Conservation (phyloP, 2,888 invertebrate genomes). For the Altica lythri region DNA sequence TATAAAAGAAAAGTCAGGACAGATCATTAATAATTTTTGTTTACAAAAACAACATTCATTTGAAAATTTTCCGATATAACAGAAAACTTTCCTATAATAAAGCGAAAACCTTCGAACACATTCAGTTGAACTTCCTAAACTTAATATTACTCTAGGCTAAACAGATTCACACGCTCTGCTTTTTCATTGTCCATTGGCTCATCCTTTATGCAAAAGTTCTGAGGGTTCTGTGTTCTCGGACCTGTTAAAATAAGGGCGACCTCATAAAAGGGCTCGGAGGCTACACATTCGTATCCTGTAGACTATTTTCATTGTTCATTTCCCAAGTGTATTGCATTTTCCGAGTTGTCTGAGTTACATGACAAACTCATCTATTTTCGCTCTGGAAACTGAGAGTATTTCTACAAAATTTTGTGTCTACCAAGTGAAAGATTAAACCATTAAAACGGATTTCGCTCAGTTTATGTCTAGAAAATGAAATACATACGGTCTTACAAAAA, state of each 20-base stretch:
- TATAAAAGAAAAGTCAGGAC: no score
- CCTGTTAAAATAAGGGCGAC: slow-evolving; percentile 24
- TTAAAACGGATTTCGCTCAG: slow-evolving; percentile 4
- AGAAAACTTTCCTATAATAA: not conserved
- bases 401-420: slow-evolving; percentile 7
- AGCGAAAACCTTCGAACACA: not conserved
- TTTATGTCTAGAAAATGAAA: no score
- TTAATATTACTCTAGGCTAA: slow-evolving; percentile 12
- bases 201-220: slow-evolving; percentile 22
- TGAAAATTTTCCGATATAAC: no score
- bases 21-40: no score
- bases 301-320: slow-evolving; percentile 23
- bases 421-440: slow-evolving; percentile 16
- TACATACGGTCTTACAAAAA: no score
- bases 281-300: slow-evolving; percentile 22
- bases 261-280: slow-evolving; percentile 19
- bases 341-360: slow-evolving; percentile 15
- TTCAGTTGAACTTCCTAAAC: slow-evolving; percentile 15
- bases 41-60: no score
- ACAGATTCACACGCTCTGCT: slow-evolving; percentile 14
- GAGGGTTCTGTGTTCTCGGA: no score
- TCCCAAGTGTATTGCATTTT: slow-evolving; percentile 18
- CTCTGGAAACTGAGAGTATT: slow-evolving; percentile 10
- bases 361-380: slow-evolving; percentile 16
- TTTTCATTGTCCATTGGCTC: slow-evolving; percentile 20